Base-by-base conservation (phyloP, 2,113 vertebrate genomes). In the Panthera uncia region DNA sequence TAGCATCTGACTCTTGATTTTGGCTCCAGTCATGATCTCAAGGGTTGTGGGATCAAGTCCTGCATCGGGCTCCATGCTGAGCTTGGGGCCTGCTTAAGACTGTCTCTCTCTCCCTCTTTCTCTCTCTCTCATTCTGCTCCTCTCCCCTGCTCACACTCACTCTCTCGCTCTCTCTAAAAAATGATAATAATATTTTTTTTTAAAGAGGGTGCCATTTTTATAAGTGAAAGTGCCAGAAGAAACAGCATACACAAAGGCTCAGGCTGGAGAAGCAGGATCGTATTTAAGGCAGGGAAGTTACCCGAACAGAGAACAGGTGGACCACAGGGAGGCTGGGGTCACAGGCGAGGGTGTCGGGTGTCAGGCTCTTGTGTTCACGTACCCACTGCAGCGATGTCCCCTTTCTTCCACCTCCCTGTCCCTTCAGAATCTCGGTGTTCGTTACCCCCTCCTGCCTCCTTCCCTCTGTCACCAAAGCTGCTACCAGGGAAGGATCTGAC, bases 241-340 rank as follows among this genome's bases (percentile, higher is more conserved):
- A 90, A 83, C 19, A 87, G 36, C 11, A 33, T 38, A 5, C 45
- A 7, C 13, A 82, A 45, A 96, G 31, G 11, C 29, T 76, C 55
- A 82, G 36, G 41, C 45, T 63, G 10, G 45, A 91, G 52, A 11
- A 48, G 3, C 8, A n/a, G 50, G 57, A 52, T 18, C 15, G 1
- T 11, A 2, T 18, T 65, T 61, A 18, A 80, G 61, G 29, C 92
- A 74, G 38, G 2, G 57, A 15, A 31, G 45, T 15, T 1, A n/a
- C 6, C 61, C 18, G 7, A 52, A 1, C 0, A 45, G 29, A 84
- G 6, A 85, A n/a, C 10, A 78, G 55, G 45, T 9, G 66, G 71
- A 18, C 33, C 31, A 19, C 1, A 0, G 6, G 19, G 31, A 21
- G 0, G 23, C 11, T 21, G 3, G 13, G 19, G 69, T 4, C 21